These are phyloP conservation scores for Netelia melanura DNA, from an alignment of 2,888 invertebrate genomes.

Conservation along the genomic window DNA sequence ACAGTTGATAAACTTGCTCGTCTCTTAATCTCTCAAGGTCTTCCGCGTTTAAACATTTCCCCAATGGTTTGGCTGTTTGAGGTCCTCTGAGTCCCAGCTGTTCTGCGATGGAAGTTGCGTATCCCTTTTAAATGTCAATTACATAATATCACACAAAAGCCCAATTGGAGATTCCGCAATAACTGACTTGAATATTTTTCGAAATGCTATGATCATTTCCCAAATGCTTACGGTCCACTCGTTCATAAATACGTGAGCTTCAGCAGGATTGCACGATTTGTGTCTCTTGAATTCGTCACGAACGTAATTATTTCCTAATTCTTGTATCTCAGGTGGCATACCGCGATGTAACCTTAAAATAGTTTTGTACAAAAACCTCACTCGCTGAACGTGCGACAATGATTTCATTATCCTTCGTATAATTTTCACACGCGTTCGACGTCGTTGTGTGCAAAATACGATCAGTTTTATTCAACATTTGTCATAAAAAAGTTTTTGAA, in stretches of 20 bases:
- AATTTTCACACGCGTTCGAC: background rate
- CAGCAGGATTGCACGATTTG: conserved; percentile 89
- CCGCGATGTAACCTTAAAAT: conserved; percentile 92
- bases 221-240: conserved; percentile 93
- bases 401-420: conserved; percentile 73
- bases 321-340: conserved; percentile 89
- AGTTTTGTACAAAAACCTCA: conserved; percentile 91
- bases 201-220: background rate
- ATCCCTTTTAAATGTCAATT: conserved; percentile 87
- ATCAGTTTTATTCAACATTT: conserved; percentile 44
- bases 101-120: conserved; percentile 90
- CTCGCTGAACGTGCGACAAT: conserved; percentile 87
- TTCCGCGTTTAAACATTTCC: conserved; percentile 87
- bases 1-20: conserved; percentile 94
- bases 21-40: conserved; percentile 91
- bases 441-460: background rate
- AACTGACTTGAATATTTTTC: conserved; percentile 16
- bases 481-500: background rate
- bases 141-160: conserved; percentile 53
- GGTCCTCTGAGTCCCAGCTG: conserved; percentile 90
- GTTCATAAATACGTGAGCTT: conserved; percentile 91
- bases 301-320: conserved; percentile 91
- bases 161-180: conserved; percentile 4
- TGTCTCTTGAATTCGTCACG: conserved; percentile 95
- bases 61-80: conserved; percentile 87